A percentile compares a stretch with the other conserved stretches of the same genome.
Conservation (phyloP, 2,888 invertebrate genomes). For the Drosophila nigritarsus region DNA sequence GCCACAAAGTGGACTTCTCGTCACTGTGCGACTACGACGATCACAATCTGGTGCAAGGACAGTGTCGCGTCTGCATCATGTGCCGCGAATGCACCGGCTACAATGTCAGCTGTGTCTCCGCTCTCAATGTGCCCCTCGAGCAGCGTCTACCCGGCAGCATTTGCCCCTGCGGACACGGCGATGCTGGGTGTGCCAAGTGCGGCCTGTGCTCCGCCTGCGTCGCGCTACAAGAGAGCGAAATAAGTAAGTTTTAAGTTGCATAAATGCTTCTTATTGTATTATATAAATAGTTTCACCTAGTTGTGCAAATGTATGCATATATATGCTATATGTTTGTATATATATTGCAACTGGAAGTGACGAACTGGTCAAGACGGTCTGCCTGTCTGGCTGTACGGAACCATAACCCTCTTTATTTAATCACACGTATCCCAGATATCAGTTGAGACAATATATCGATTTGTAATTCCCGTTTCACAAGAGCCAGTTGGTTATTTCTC, state of each 20-base stretch:
- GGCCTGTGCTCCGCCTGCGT: constrained; percentile 96
- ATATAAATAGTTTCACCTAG: neutral
- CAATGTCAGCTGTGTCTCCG: constrained; percentile 90
- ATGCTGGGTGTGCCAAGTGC: constrained; percentile 96
- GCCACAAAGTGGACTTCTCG: constrained; percentile 82
- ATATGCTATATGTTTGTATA: neutral
- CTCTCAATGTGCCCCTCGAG: constrained; percentile 89
- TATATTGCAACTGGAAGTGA: neutral
- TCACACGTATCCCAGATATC: neutral
- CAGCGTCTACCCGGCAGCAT: constrained; percentile 95
- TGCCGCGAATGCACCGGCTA: constrained; percentile 98
- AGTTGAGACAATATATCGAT: neutral
- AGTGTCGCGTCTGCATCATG: constrained; percentile 89
- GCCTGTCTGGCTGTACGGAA: too few species aligned
- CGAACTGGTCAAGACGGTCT: neutral
- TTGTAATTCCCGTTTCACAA: neutral
- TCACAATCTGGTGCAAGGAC: constrained; percentile 85
- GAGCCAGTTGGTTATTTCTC: too few species aligned
- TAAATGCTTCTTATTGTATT: neutral
- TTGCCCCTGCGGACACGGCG: constrained; percentile 98
- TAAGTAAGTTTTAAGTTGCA: constrained; percentile 62
- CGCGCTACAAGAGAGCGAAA: constrained; percentile 84
- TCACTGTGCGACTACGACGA: constrained; percentile 86
- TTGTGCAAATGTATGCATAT: neutral
- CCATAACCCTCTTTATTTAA: neutral